phyloP scores from a whole-genome alignment of 2,888 invertebrate genomes.

The Agonopterix heracliana region DNA sequence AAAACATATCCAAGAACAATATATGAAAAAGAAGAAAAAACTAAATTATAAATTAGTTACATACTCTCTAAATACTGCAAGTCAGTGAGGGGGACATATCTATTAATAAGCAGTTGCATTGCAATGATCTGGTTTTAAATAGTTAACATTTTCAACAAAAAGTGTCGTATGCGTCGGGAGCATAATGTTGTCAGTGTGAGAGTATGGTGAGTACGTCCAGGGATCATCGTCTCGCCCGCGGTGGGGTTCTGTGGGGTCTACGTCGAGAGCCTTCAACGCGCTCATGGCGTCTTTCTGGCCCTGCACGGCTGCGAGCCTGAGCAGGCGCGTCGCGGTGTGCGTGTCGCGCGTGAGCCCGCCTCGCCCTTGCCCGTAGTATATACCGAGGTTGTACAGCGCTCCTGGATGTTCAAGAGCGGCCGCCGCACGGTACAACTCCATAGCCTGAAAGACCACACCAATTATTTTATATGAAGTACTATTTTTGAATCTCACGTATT shows the following conservation, averaged over 20 bases:
- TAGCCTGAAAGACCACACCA: conserved; percentile 67
- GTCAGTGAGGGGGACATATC: no score
- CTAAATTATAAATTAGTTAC: no score
- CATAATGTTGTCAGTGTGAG: conserved; percentile 32
- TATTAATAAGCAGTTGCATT: conserved; percentile 32
- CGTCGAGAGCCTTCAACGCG: conserved; percentile 59
- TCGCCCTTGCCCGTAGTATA: conserved; percentile 80
- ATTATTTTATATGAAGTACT: neutral
- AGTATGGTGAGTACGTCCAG: conserved; percentile 30
- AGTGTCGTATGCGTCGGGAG: conserved; percentile 49
- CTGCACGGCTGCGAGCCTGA: conserved; percentile 75
- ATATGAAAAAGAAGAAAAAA: no score
- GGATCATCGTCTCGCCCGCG: conserved; percentile 21
- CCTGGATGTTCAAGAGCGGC: conserved; percentile 78
- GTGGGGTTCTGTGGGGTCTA: conserved; percentile 31
- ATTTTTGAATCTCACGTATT: no score
- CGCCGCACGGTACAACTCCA: conserved; percentile 79
- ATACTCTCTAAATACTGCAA: no score
- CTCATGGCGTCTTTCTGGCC: conserved; percentile 76
- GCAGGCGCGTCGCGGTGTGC: conserved; percentile 64
- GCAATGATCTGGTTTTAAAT: conserved; percentile 30
- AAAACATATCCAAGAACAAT: no score
- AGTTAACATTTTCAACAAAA: conserved; percentile 52
- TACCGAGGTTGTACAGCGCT: conserved; percentile 82
- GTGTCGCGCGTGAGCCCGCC: conserved; percentile 73